Conservation (phyloP, 1,140 invertebrate species). For the Cephus cinctus region DNA sequence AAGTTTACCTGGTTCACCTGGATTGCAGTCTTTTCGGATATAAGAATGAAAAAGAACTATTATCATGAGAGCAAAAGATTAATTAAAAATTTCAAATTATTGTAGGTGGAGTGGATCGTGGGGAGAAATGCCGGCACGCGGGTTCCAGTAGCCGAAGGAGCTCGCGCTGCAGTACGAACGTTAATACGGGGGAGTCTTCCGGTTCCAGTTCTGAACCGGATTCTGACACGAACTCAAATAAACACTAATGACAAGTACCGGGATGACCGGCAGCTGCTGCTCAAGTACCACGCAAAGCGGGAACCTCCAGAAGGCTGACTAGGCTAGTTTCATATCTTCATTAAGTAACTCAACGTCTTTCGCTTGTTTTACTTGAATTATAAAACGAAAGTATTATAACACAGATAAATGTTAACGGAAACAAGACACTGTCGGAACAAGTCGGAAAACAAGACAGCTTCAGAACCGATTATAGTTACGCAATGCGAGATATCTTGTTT, state of each 20-base stretch:
- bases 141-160: slow-evolving; percentile 47
- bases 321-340: too few relatives aligned
- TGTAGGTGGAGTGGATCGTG: slow-evolving; percentile 53
- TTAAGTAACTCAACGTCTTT: too few relatives aligned
- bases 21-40: too few relatives aligned
- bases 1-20: too few relatives aligned
- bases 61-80: too few relatives aligned
- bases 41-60: too few relatives aligned
- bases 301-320: slow-evolving; percentile 57
- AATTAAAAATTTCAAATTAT: too few relatives aligned
- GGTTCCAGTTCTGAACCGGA: slow-evolving; percentile 51
- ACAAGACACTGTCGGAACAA: too few relatives aligned
- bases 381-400: too few relatives aligned
- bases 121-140: slow-evolving; percentile 51
- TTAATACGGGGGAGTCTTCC: slow-evolving; percentile 51
- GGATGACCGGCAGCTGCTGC: slow-evolving; percentile 50
- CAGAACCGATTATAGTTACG: too few relatives aligned
- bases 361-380: slow-evolving; percentile 29
- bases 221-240: slow-evolving; percentile 46
- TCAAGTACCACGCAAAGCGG: slow-evolving; percentile 53
- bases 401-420: slow-evolving; percentile 14
- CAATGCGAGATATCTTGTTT: too few relatives aligned
- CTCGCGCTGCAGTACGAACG: slow-evolving; percentile 50
- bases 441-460: too few relatives aligned
- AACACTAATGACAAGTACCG: slow-evolving; percentile 42